These are phyloP conservation scores for Cryptotermes secundus DNA, from an alignment of 1,140 invertebrate genomes.

Conservation along the genomic window DNA sequence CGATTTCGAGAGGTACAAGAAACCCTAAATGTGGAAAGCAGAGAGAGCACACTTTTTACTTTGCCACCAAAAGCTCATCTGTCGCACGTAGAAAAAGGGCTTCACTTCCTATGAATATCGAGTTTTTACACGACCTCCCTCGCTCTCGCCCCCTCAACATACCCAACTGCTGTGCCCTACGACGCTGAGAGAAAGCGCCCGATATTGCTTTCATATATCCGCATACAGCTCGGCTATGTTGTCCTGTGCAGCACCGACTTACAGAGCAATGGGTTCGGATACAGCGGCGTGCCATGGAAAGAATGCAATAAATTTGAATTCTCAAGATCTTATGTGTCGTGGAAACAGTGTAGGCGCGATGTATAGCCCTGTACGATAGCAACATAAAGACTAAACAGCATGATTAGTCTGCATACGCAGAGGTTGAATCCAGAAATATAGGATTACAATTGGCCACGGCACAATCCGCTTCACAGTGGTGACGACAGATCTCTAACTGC, in stretches of 20 bases:
- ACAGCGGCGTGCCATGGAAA: not conserved
- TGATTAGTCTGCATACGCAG: too few relatives aligned
- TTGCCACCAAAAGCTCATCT: not conserved
- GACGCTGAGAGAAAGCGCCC: slow-evolving; percentile 3
- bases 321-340: not conserved
- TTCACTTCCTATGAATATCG: slow-evolving; percentile 13
- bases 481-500: too few relatives aligned
- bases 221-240: not conserved
- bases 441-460: too few relatives aligned
- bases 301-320: not conserved
- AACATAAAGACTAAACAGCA: too few relatives aligned
- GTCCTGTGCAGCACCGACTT: not conserved
- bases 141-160: too few relatives aligned
- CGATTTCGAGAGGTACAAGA: not conserved
- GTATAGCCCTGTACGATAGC: too few relatives aligned
- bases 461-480: too few relatives aligned
- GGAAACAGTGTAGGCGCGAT: too few relatives aligned
- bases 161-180: too few relatives aligned
- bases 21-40: not conserved
- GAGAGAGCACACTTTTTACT: not conserved
- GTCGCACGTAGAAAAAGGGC: not conserved
- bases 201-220: slow-evolving; percentile 17
- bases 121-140: not conserved
- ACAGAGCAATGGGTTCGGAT: not conserved
- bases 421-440: too few relatives aligned